Evolutionary conservation across 2,113 vertebrate genomes (phyloP).

Genomic region (Catharus bicknelli): DNA sequence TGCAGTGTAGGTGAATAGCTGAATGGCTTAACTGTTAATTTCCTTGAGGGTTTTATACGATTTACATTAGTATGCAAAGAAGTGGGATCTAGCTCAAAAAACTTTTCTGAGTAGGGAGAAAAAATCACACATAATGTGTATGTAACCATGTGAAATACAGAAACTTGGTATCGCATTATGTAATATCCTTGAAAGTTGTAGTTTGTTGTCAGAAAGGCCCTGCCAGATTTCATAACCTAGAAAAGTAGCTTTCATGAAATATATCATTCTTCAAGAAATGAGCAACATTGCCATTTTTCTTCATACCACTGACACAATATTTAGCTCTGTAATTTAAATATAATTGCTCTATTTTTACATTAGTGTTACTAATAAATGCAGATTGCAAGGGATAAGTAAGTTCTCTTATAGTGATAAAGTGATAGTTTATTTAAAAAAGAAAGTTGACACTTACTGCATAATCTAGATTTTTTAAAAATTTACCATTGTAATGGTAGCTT

Average conservation of each 20-base stretch:
- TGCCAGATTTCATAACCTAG: slow-evolving; percentile 53
- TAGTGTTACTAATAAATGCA: slow-evolving; percentile 67
- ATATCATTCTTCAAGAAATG: slow-evolving; percentile 62
- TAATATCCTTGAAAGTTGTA: slow-evolving; percentile 71
- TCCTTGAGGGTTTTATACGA: neutral
- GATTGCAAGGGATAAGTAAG: slow-evolving; percentile 55
- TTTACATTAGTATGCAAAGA: slow-evolving; percentile 45
- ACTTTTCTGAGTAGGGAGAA: neutral
- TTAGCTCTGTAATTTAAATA: slow-evolving; percentile 70
- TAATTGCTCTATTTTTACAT: slow-evolving; percentile 72
- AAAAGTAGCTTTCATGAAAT: slow-evolving; percentile 63
- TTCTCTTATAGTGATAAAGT: slow-evolving; percentile 11
- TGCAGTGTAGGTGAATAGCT: slow-evolving; percentile 36
- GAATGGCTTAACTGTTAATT: slow-evolving; percentile 51
- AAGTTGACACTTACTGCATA: neutral
- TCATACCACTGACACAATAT: slow-evolving; percentile 76
- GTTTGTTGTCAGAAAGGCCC: slow-evolving; percentile 67
- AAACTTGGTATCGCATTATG: slow-evolving; percentile 46
- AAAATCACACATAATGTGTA: neutral
- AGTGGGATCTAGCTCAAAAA: slow-evolving; percentile 15
- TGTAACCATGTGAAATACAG: slow-evolving; percentile 46
- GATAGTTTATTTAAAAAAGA: neutral
- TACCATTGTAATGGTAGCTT: neutral
- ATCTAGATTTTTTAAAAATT: neutral
- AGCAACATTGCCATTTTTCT: slow-evolving; percentile 64